Percentiles rank a stretch among this genome's conserved stretches.
Conservation (phyloP, 2,113 vertebrate species). For the Morphnarchus princeps region DNA sequence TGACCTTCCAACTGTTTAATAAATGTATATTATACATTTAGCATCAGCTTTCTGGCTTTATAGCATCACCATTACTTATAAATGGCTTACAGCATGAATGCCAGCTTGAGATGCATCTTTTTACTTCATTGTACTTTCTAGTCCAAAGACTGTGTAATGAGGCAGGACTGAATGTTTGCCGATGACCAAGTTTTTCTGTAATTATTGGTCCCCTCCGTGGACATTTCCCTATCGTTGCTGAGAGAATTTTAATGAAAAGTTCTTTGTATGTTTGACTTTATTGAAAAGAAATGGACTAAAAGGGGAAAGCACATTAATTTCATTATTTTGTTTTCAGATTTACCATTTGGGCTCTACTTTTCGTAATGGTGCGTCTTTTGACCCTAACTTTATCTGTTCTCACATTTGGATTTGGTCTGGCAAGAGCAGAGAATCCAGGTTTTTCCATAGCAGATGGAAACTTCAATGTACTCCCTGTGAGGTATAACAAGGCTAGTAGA, state of each 20-base stretch:
- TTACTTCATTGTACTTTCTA: background rate
- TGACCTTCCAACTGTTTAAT: background rate
- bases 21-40: background rate
- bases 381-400: conserved; percentile 84
- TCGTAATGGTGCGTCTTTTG: conserved; percentile 80
- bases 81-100: background rate
- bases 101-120: background rate
- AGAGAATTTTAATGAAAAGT: background rate
- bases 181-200: background rate
- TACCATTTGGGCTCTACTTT: conserved; percentile 83
- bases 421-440: conserved; percentile 76
- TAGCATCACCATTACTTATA: background rate
- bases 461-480: conserved; percentile 81
- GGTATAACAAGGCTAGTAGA: conserved; percentile 59
- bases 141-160: background rate
- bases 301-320: background rate
- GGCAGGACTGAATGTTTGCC: background rate
- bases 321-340: conserved; percentile 69
- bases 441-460: conserved; percentile 80
- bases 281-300: background rate
- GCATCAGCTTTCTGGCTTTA: background rate
- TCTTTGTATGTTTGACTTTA: background rate
- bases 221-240: background rate
- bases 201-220: background rate
- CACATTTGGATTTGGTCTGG: conserved; percentile 82